Percentiles rank a stretch among this genome's conserved stretches.
Evolutionary conservation across 2,797 vertebrate genomes (phyloP).

Genomic region (Euphonia xanthogaster): DNA sequence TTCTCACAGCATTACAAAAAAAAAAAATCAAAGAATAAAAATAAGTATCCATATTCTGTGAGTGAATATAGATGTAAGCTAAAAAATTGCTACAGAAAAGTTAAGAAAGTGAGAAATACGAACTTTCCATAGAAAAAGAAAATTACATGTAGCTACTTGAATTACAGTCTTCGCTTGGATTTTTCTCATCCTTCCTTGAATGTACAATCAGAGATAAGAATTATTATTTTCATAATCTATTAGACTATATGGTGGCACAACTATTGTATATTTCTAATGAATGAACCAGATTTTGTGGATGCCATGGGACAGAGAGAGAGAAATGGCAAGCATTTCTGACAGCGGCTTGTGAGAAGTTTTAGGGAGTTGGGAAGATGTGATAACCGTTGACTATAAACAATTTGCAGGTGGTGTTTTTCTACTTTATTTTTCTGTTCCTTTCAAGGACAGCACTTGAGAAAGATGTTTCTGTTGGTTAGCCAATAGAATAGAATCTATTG

Average conservation of each 20-base stretch:
- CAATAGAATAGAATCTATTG: no score
- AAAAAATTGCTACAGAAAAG: neutral
- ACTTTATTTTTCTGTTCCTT: no score
- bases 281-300: neutral
- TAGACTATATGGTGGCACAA: neutral
- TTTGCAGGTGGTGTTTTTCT: no score
- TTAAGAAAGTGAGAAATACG: neutral
- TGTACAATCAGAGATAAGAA: neutral
- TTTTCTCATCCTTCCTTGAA: neutral
- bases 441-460: no score
- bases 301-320: no score
- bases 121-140: constrained; percentile 10
- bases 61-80: neutral
- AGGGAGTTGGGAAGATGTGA: no score
- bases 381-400: no score
- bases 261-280: neutral
- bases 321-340: no score
- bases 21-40: constrained; percentile 19
- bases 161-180: neutral
- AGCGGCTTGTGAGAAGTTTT: no score
- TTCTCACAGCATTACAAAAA: neutral
- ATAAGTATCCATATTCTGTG: neutral
- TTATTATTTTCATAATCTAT: neutral
- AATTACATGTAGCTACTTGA: neutral
- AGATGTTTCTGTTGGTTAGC: no score